These are phyloP conservation scores for Dysidea cf. avara DNA, from an alignment of 37 sponge, comb jelly and placozoan species.

Conservation along the genomic window DNA sequence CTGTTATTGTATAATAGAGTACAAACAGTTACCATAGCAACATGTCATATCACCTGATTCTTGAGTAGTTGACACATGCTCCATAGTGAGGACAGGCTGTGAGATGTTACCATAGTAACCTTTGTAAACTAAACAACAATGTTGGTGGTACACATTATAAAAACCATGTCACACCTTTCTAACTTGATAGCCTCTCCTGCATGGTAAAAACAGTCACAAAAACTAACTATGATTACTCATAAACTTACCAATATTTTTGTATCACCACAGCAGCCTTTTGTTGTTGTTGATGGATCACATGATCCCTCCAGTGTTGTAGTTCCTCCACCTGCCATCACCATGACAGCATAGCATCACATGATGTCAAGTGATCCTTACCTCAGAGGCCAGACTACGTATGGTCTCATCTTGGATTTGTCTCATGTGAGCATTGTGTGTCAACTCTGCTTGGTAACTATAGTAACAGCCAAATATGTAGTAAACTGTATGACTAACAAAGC, in stretches of 20 bases:
- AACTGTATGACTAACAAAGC: background rate
- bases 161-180: slow-evolving; percentile 22
- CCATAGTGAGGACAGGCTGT: too few species aligned
- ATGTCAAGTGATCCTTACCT: slow-evolving; percentile 20
- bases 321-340: slow-evolving; percentile 26
- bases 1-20: too few species aligned
- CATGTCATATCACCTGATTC: too few species aligned
- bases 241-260: slow-evolving; percentile 28
- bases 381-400: slow-evolving; percentile 27
- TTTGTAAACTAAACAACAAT: too few species aligned
- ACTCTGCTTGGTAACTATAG: slow-evolving; percentile 51
- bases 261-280: slow-evolving; percentile 22
- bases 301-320: slow-evolving; percentile 20
- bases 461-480: background rate
- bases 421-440: slow-evolving; percentile 51
- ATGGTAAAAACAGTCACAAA: background rate
- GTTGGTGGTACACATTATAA: too few species aligned
- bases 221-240: background rate
- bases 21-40: too few species aligned
- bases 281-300: background rate
- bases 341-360: background rate
- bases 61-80: too few species aligned
- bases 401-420: slow-evolving; percentile 64
- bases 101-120: too few species aligned
- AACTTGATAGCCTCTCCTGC: slow-evolving; percentile 22